These are phyloP conservation scores for Limnephilus lunatus DNA, from an alignment of 2,888 invertebrate species.

Conservation along the genomic window DNA sequence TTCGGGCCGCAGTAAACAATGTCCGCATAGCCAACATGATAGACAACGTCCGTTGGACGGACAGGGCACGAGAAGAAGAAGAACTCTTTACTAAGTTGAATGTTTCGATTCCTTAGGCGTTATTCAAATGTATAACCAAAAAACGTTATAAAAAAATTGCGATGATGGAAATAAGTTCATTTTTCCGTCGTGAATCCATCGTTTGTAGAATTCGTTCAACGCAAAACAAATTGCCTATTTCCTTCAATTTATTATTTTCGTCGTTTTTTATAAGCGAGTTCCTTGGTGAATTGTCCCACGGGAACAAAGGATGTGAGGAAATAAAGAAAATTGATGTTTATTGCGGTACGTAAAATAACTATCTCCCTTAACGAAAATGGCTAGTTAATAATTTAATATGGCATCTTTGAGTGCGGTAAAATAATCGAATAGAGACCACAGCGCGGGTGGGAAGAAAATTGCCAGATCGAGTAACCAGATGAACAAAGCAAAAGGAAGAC, in stretches of 20 bases:
- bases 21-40: too few species aligned
- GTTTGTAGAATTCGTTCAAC: background rate
- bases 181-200: background rate
- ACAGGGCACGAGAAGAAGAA: too few species aligned
- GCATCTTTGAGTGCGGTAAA: background rate
- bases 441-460: background rate
- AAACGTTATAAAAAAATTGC: too few species aligned
- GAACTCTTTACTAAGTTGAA: too few species aligned
- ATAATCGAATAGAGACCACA: background rate
- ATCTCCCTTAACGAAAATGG: background rate
- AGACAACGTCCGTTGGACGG: too few species aligned
- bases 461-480: background rate
- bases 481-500: background rate
- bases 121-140: too few species aligned
- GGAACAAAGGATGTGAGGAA: background rate
- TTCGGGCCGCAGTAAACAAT: too few species aligned
- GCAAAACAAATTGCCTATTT: background rate
- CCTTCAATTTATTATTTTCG: background rate
- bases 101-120: too few species aligned
- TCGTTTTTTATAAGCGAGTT: background rate
- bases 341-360: background rate
- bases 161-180: too few species aligned
- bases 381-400: slow-evolving; percentile 15
- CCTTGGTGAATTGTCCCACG: background rate
- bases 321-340: slow-evolving; percentile 20